Conservation (phyloP, 2,888 invertebrate species). For the Gastrophysa polygoni region DNA sequence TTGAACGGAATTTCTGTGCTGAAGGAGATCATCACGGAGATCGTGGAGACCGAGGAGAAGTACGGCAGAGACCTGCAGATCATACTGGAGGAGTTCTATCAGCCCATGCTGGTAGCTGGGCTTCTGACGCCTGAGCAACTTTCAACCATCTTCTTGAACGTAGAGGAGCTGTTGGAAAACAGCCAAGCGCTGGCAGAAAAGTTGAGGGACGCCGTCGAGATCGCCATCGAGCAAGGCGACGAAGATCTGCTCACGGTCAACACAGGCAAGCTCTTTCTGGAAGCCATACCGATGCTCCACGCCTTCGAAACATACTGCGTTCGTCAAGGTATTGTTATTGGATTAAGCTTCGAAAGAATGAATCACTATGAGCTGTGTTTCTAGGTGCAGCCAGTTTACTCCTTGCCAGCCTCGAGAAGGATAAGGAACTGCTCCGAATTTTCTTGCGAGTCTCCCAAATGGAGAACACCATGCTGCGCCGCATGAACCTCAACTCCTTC, state of each 20-base stretch:
- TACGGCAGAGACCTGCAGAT: constrained; percentile 93
- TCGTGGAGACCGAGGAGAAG: constrained; percentile 95
- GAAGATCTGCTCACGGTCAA: constrained; percentile 87
- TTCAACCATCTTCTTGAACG: constrained; percentile 90
- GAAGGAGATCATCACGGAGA: constrained; percentile 93
- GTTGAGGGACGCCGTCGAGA: constrained; percentile 84
- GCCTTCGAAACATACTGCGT: constrained; percentile 96
- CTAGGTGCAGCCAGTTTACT: constrained; percentile 88
- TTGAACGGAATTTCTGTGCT: too few relatives aligned
- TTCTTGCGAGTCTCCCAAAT: constrained; percentile 95
- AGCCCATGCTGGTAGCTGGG: constrained; percentile 92
- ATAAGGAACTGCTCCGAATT: constrained; percentile 91
- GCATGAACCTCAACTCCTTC: constrained; percentile 98
- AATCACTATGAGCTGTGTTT: too few relatives aligned
- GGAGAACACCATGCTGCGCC: constrained; percentile 89
- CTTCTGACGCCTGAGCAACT: constrained; percentile 90
- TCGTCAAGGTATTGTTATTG: constrained; percentile 86
- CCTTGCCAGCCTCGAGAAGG: constrained; percentile 89
- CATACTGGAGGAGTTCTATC: constrained; percentile 90
- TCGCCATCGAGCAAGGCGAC: constrained; percentile 80
- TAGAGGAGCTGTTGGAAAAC: constrained; percentile 89
- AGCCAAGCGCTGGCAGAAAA: constrained; percentile 83
- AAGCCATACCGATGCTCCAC: constrained; percentile 90
- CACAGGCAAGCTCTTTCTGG: constrained; percentile 88
- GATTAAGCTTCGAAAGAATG: too few relatives aligned